phyloP scores from a whole-genome alignment of 2,113 vertebrate species.

The Ariopsis seemanni region DNA sequence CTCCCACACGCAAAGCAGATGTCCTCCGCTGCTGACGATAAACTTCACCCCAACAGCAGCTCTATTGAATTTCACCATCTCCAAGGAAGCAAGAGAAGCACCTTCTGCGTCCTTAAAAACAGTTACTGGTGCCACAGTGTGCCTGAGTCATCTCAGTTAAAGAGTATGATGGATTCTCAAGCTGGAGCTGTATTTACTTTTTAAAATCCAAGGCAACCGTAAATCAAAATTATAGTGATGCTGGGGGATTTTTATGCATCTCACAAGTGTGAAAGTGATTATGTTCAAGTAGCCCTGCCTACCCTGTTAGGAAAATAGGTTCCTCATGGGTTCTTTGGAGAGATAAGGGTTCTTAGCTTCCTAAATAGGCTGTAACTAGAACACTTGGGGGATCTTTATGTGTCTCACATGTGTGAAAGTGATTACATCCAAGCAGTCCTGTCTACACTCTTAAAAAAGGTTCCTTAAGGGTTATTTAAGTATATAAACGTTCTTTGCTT shows the following conservation, averaged over 20 bases:
- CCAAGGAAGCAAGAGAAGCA: conserved; percentile 7
- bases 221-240: not conserved
- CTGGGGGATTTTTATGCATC: not conserved
- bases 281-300: conserved; percentile 10
- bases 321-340: not conserved
- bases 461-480: not conserved
- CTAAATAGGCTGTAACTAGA: not conserved
- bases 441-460: not conserved
- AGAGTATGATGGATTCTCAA: conserved; percentile 9
- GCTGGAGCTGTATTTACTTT: not conserved
- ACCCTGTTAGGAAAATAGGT: not conserved
- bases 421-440: not conserved
- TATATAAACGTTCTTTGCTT: not conserved
- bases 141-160: not conserved
- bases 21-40: conserved; percentile 46
- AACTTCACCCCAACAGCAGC: conserved; percentile 40
- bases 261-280: conserved; percentile 16
- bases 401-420: not conserved
- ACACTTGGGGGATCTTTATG: not conserved
- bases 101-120: conserved; percentile 30
- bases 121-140: not conserved
- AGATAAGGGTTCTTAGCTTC: not conserved
- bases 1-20: conserved; percentile 56
- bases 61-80: conserved; percentile 42
- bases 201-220: not conserved